Evolutionary conservation across 2,888 invertebrate species (phyloP).

Genomic region (Barypeithes pellucidus): DNA sequence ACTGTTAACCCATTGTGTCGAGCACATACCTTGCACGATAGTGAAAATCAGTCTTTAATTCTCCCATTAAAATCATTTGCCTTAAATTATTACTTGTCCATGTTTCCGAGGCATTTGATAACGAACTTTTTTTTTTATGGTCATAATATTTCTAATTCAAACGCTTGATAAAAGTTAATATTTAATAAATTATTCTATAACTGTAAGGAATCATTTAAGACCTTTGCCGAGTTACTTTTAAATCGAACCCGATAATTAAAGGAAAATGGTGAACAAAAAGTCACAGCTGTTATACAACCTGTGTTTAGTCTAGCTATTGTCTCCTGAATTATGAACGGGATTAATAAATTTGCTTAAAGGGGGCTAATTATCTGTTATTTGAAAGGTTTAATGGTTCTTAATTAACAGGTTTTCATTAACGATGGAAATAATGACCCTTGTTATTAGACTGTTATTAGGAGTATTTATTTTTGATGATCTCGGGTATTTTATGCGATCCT

Average conservation of each 20-base stretch:
- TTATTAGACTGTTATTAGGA: conserved; percentile 42
- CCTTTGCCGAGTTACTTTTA: conserved; percentile 8
- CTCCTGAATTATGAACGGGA: conserved; percentile 59
- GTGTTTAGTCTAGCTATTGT: conserved; percentile 59
- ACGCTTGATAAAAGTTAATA: no score
- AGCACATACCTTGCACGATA: no score
- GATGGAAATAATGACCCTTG: conserved; percentile 55
- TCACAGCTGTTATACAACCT: conserved; percentile 56
- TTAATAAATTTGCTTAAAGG: conserved; percentile 55
- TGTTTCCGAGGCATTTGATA: no score
- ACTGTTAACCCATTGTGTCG: no score
- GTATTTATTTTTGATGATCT: conserved; percentile 47
- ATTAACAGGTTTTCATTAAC: conserved; percentile 60
- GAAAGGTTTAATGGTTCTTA: conserved; percentile 61
- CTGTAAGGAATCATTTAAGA: no score
- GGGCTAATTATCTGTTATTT: conserved; percentile 61
- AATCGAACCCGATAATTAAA: conserved; percentile 41
- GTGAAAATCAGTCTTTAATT: no score
- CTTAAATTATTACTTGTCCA: no score
- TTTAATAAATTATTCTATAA: no score
- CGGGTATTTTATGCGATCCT: conserved; percentile 3
- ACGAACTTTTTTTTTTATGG: no score
- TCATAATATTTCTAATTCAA: no score
- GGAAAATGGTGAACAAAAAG: conserved; percentile 54
- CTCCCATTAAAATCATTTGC: no score